Base-by-base conservation (phyloP, 2,888 invertebrate genomes). In the Diachrysia chrysitis region DNA sequence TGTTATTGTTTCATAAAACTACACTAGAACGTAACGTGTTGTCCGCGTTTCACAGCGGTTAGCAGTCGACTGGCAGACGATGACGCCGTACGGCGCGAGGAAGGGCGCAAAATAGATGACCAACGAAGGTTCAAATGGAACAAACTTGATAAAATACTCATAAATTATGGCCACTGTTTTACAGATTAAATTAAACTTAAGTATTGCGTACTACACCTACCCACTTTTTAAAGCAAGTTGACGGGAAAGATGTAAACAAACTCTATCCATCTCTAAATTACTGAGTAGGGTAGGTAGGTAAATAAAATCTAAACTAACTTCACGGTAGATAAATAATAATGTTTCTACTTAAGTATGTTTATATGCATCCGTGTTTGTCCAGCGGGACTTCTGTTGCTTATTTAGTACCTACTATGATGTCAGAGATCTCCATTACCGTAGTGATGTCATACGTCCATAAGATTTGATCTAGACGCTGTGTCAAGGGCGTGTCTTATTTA, bases 371-470 rank as follows among this genome's bases (percentile, higher is more conserved):
- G 19, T 12, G 29, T 3, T n/a, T n/a, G 17, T 2, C 10, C 5
- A 12, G 10, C 48, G 42, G 29, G 9, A 19, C 64, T 72, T 69
- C 75, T 75, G 76, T 4, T 5, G 12, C n/a, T 54, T 29, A 12
- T 7, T 29, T 72, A 19, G 16, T 1, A 14, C 23, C 5, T 42
- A 48, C 35, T 63, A 78, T 77, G 76, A 77, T 78, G 76, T 77
- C 76, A 77, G 68, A 63, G 56, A 25, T 63, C 53, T 69, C 59
- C 71, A 64, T 68, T 75, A 56, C 19, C 35, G 60, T 32, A 32
- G 73, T 81, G 77, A 81, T 77, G 77, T 79, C 79, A 81, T 81
- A 76, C 72, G 62, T 59, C 57, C 61, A 64, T 63, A 71, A 60
- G 66, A 68, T 64, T 61, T 68, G 61, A 57, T 68, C 77, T 63